phyloP scores from a whole-genome alignment of 2,888 invertebrate species.

The Tipula vernalis region DNA sequence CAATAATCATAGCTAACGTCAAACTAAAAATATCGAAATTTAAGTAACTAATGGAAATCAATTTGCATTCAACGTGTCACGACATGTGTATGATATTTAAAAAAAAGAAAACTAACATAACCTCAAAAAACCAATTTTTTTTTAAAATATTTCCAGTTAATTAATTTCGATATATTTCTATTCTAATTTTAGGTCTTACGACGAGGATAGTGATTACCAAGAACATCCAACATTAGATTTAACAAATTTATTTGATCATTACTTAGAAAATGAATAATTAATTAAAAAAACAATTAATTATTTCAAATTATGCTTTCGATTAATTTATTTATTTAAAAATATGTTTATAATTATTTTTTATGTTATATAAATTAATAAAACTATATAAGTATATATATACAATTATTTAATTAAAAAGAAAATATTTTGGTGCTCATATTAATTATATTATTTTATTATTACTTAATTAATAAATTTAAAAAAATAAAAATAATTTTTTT shows the following conservation, averaged over 20 bases:
- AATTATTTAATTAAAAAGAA: not conserved
- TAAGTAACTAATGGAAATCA: not conserved
- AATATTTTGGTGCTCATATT: conserved; percentile 4
- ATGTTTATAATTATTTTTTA: not conserved
- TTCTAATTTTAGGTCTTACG: not conserved
- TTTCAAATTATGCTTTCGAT: not conserved
- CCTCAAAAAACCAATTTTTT: not conserved
- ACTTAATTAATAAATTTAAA: not conserved
- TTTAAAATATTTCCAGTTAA: not conserved
- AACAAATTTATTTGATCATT: not conserved
- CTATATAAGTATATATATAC: not conserved
- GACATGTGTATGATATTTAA: too few relatives aligned
- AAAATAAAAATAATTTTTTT: not conserved
- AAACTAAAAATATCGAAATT: not conserved
- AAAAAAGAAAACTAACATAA: not conserved
- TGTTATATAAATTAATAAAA: not conserved
- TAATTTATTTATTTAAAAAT: conserved; percentile 1
- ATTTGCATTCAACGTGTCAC: too few relatives aligned
- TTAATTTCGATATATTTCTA: not conserved
- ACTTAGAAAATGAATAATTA: not conserved
- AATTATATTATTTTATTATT: not conserved
- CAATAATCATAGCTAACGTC: too few relatives aligned
- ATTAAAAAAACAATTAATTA: not conserved
- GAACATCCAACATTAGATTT: not conserved
- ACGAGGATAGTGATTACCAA: conserved; percentile 7